Evolutionary conservation across 2,888 invertebrate genomes (phyloP), one percentile per base, ranked within the genome.

Genomic region (Tenthredo mesomela): DNA sequence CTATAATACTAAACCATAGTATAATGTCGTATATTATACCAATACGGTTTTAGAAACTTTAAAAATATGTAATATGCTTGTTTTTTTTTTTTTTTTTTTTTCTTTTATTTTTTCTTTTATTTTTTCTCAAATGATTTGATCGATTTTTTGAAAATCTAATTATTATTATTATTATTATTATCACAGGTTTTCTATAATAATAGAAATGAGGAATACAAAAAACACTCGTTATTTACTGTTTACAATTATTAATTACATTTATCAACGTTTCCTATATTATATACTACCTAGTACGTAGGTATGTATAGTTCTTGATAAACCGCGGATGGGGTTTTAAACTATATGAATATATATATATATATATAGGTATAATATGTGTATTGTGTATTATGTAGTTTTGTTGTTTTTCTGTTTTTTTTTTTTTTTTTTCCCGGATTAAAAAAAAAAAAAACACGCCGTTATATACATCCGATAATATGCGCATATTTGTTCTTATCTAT

Each of bases 181-280:
- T 54, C 54, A 1, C 54, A 54, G 6, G 15, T 47, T 33, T 33
- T 33, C 4, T 12, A n/a, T 29, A 2, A 29, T 1, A 29, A 29
- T 29, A 12, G 29, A 2, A 67, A 29, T 67, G 6, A 25, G 67
- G 6, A 18, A 67, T 33, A 33, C 29, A 67, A 18, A 29, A 29
- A 67, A 67, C 67, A 67, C 67, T 67, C 33, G 67, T 67, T 67
- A 67, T 33, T 67, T 67, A 67, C 61, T 61, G 61, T 67, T 67
- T 67, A 67, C 67, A 67, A 67, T 67, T 67, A 67, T 33, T 33
- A 67, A n/a, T n/a, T 29, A 29, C 4, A 67, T 61, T 25, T 61
- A 25, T 21, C 25, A 29, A 25, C 12, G 61, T 61, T 61, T 29
- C 54, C 54, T 12, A 61, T 61, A 61, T 21, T n/a, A 33, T 33